Conservation (phyloP, 2,113 vertebrate species). For the Isurus oxyrinchus region DNA sequence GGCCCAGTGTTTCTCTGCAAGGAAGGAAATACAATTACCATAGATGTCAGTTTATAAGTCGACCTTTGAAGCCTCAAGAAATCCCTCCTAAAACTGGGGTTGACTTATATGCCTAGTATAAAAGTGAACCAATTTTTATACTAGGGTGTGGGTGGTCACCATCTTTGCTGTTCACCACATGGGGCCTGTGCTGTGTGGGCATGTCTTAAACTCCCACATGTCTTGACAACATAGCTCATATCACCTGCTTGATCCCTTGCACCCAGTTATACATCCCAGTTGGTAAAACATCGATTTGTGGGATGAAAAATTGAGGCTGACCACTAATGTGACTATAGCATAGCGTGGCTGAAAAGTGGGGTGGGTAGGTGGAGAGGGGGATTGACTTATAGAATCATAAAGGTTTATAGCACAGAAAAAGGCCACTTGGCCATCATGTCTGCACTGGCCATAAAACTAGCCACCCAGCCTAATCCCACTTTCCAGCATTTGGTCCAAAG, state of each 20-base stretch:
- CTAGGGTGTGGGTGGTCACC: background rate
- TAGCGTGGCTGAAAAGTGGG: background rate
- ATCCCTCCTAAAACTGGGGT: background rate
- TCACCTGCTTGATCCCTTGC: background rate
- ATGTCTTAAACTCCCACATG: background rate
- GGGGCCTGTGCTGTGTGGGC: too few species aligned
- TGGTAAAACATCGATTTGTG: background rate
- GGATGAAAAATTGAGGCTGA: background rate
- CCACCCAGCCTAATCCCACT: too few species aligned
- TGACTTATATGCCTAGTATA: background rate
- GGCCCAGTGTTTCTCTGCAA: background rate
- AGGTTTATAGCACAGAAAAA: too few species aligned
- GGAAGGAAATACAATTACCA: background rate
- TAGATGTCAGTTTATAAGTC: background rate
- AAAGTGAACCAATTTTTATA: background rate
- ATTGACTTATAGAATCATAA: too few species aligned
- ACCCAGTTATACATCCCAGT: background rate
- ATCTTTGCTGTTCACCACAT: background rate
- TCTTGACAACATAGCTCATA: background rate
- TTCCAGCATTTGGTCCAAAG: too few species aligned
- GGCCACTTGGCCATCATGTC: too few species aligned
- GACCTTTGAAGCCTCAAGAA: background rate
- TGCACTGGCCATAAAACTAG: too few species aligned
- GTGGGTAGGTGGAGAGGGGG: too few species aligned
- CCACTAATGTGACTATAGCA: background rate